Conservation (phyloP, 2,888 invertebrate genomes). For the Amiota communis region DNA sequence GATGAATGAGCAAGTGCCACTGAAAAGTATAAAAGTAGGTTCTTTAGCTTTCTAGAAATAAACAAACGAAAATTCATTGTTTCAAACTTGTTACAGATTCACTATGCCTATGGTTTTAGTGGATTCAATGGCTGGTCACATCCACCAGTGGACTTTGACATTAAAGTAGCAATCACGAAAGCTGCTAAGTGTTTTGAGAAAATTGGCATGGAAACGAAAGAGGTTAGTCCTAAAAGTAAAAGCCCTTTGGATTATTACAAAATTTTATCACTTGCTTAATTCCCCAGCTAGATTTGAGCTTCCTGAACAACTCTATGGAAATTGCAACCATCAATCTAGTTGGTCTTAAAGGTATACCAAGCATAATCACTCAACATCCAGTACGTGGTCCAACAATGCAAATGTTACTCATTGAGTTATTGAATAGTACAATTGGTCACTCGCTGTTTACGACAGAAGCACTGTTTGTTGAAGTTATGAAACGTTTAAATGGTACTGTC, state of each 20-base stretch:
- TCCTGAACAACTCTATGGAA: slow-evolving; percentile 51
- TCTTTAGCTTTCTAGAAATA: background rate
- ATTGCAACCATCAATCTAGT: slow-evolving; percentile 51
- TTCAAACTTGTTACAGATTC: slow-evolving; percentile 50
- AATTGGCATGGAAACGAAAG: slow-evolving; percentile 53
- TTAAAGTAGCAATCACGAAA: slow-evolving; percentile 58
- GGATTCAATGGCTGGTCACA: slow-evolving; percentile 55
- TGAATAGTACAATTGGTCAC: slow-evolving; percentile 59
- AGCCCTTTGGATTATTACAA: background rate
- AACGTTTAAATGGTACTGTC: slow-evolving; percentile 55
- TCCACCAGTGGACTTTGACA: slow-evolving; percentile 57
- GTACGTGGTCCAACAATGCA: slow-evolving; percentile 47
- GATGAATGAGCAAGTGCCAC: slow-evolving; percentile 72
- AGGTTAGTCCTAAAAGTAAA: slow-evolving; percentile 45
- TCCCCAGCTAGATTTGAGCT: slow-evolving; percentile 50
- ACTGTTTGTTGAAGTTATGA: slow-evolving; percentile 59
- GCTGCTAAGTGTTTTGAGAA: slow-evolving; percentile 65
- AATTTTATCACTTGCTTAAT: background rate
- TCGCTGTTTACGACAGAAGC: slow-evolving; percentile 67
- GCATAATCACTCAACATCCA: slow-evolving; percentile 58
- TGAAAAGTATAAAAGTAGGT: slow-evolving; percentile 74
- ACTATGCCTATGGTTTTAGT: slow-evolving; percentile 59
- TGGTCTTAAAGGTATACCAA: slow-evolving; percentile 60
- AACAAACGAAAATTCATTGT: background rate
- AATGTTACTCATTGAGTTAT: slow-evolving; percentile 53